Base-by-base conservation (phyloP, 2,888 invertebrate genomes). In the Eristalinus aeneus region DNA sequence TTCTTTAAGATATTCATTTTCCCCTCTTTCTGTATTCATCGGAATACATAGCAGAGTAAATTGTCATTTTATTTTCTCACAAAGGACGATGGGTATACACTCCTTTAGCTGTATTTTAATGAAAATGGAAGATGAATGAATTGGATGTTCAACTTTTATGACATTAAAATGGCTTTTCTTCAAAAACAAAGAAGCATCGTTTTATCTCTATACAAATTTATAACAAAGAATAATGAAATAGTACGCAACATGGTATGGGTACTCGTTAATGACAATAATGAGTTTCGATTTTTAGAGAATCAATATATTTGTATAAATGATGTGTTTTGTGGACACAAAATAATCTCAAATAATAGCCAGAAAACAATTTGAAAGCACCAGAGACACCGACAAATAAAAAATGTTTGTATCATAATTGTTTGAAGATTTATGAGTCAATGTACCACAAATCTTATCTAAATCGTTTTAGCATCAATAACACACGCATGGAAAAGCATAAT, bases 51-150 rank as follows among this genome's bases (percentile, higher is more conserved):
- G 77, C 73, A 77, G 77, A 82, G 86, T 82, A 86, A 86, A 86
- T 82, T 86, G 77, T 81, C 77, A 82, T 82, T 86, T 82, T 82
- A 86, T 82, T 82, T 86, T 82, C 74, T 74, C 74, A 67, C 82
- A 81, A 81, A 81, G 85, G 81, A 77, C 80, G 81, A 85, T 85
- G 68, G 68, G 61, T 72, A 61, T 80, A 75, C 34, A 63, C 58
- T 61, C 72, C 72, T 63, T 80, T 76, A 67, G 67, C 63, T 85
- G 63, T 68, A 68, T 31, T 72, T 63, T 75, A 76, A 72, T 73
- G 61, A 77, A 86, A 77, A 81, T 73, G 65, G 58, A 68, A 86
- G 74, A 77, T 77, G 61, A 82, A 82, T 82, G 86, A 86, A 60
- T 73, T 77, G 76, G 77, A 77, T 86, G 86, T 54, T 81, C 81